Percentiles rank a stretch among this genome's conserved stretches.
These are phyloP conservation scores for Drosophila lacteicornis DNA, from an alignment of 1,140 invertebrate genomes.

Conservation along the genomic window DNA sequence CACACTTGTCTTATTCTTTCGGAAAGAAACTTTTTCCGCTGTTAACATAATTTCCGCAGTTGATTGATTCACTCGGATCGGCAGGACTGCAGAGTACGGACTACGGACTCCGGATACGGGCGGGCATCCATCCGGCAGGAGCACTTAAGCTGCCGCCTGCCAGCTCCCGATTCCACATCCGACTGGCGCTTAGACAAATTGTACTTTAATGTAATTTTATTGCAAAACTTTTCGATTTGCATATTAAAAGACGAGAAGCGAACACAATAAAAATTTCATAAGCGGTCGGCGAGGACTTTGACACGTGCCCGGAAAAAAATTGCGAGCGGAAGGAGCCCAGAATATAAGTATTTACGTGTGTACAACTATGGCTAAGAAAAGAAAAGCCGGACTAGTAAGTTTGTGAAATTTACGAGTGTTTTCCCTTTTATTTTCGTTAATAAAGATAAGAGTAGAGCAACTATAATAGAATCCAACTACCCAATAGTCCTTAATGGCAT, in stretches of 20 bases:
- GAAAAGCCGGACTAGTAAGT: not conserved
- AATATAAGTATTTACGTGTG: conserved; percentile 17
- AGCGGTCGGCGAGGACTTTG: conserved; percentile 49
- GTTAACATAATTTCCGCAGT: conserved; percentile 82
- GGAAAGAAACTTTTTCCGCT: conserved; percentile 64
- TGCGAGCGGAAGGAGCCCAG: not conserved
- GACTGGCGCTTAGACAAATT: conserved; percentile 73
- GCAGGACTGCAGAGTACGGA: conserved; percentile 19
- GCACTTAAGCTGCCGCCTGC: conserved; percentile 54
- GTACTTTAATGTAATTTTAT: conserved; percentile 83
- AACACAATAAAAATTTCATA: conserved; percentile 68
- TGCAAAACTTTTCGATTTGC: conserved; percentile 81
- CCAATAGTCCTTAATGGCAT: too few relatives aligned
- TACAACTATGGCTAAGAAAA: not conserved
- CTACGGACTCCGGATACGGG: conserved; percentile 36
- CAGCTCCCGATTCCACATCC: conserved; percentile 17
- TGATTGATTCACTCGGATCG: conserved; percentile 79
- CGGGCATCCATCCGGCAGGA: conserved; percentile 41
- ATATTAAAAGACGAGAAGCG: conserved; percentile 61
- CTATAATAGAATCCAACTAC: not conserved
- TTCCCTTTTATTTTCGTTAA: not conserved
- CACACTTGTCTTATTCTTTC: conserved; percentile 49
- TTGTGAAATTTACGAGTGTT: not conserved
- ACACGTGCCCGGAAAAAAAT: conserved; percentile 40
- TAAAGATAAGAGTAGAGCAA: not conserved